Conservation (phyloP, 2,888 invertebrate genomes). For the Eupithecia abbreviata region DNA sequence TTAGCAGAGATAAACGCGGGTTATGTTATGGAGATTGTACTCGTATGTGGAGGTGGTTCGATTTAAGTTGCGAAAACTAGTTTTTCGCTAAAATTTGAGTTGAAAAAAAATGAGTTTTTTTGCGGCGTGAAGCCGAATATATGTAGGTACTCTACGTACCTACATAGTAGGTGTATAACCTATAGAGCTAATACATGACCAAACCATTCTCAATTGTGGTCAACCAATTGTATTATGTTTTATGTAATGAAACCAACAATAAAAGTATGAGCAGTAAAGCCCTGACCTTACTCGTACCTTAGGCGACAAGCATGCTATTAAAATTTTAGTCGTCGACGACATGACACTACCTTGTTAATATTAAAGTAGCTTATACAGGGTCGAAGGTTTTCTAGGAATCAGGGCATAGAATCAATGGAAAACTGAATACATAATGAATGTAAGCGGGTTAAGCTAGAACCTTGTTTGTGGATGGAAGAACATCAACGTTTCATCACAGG, state of each 20-base stretch:
- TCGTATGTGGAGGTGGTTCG: too few relatives aligned
- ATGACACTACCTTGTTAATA: conserved; percentile 37
- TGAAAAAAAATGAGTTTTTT: too few relatives aligned
- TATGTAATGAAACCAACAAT: conserved; percentile 11
- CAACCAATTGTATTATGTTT: not conserved
- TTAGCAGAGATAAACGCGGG: not conserved
- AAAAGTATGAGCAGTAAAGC: conserved; percentile 3
- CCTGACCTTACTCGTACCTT: conserved; percentile 18
- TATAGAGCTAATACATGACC: not conserved
- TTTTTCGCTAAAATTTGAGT: too few relatives aligned
- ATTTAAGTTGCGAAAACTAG: too few relatives aligned
- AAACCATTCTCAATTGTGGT: not conserved
- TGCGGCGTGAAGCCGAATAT: too few relatives aligned
- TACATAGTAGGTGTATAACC: too few relatives aligned
- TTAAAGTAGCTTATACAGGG: conserved; percentile 21
- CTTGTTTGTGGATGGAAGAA: too few relatives aligned
- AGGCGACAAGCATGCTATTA: conserved; percentile 25
- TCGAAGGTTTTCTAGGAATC: conserved; percentile 13
- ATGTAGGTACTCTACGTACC: too few relatives aligned
- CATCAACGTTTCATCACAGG: not conserved
- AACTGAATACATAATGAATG: not conserved
- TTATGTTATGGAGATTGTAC: too few relatives aligned
- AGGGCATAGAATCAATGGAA: conserved; percentile 20
- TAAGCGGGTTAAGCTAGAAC: not conserved
- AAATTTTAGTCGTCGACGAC: conserved; percentile 32